These are phyloP conservation scores for Brachionus rotundiformis DNA, from an alignment of 1,140 invertebrate genomes.

Conservation along the genomic window DNA sequence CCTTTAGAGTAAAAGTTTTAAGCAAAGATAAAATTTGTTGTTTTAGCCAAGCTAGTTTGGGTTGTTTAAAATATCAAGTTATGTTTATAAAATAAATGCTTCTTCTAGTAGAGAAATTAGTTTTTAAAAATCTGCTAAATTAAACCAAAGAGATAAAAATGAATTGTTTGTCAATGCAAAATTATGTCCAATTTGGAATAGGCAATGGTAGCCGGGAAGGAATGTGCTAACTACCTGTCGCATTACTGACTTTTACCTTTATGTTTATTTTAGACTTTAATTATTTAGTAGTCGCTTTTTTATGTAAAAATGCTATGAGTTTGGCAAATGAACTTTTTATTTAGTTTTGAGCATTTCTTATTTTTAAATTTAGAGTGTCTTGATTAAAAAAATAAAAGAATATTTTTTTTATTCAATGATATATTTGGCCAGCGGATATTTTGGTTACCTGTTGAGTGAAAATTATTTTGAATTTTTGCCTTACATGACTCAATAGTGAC, in stretches of 20 bases:
- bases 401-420: not conserved
- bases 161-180: too few relatives aligned
- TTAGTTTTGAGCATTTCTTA: not conserved
- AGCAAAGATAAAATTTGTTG: conserved; percentile 11
- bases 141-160: not conserved
- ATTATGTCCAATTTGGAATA: too few relatives aligned
- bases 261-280: not conserved
- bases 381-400: not conserved
- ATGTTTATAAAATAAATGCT: conserved; percentile 10
- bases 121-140: not conserved
- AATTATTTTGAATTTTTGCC: too few relatives aligned
- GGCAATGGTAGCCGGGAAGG: too few relatives aligned
- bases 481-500: too few relatives aligned
- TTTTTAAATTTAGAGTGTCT: not conserved
- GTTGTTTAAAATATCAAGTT: conserved; percentile 35
- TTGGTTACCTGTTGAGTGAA: too few relatives aligned
- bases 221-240: too few relatives aligned
- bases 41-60: not conserved
- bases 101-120: not conserved
- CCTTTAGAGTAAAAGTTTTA: too few relatives aligned
- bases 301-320: too few relatives aligned
- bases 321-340: too few relatives aligned
- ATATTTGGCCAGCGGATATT: not conserved
- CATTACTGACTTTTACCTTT: not conserved
- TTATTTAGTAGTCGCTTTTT: not conserved